Evolutionary conservation across 2,888 invertebrate species (phyloP), one percentile per base, ranked within the genome.

Genomic region (Diogma glabrata): DNA sequence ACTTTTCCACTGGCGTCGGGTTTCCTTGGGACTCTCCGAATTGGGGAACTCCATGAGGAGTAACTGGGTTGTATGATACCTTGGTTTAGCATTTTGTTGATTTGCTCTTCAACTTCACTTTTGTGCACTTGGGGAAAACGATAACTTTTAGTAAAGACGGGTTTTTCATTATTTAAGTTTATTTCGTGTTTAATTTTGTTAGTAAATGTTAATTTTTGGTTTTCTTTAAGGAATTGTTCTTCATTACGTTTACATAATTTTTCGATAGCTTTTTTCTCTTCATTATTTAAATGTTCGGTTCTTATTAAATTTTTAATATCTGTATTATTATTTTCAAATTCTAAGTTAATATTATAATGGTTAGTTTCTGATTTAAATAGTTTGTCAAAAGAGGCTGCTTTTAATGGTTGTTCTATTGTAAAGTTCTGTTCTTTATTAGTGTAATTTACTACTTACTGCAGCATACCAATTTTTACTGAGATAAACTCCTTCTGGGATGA

Each of bases 121-220:
- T 57, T 59, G 47, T 61, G 60, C 3, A 59, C 40, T 16, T 57
- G 47, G 6, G 61, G 61, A 17, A 58, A 58, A 22, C 60, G 22
- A 56, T 60, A 55, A 14, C 56, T 51, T 55, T 59, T 59, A 9
- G 24, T 47, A 10, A 54, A 53, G 14, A 53, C 40, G 12, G 33
- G 33, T 7, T 14, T 7, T 33, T 33, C 33, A 33, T 33, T 10
- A 14, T 10, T 4, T 10, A 33, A 33, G 14, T 33, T 33, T 4
- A 33, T 33, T 7, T 4, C 10, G 14, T 33, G 33, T 33, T 10
- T 33, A 4, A 33, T 10, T 33, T 33, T 4, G 14, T 33, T 33
- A 14, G 33, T 33, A 14, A 33, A 33, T 7, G 33, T 33, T 14
- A 33, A 14, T 33, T 33, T 33, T 10, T 33, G 33, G 14, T 4